Evolutionary conservation across 1,140 invertebrate species (phyloP).

Genomic region (Drosophila dunni): DNA sequence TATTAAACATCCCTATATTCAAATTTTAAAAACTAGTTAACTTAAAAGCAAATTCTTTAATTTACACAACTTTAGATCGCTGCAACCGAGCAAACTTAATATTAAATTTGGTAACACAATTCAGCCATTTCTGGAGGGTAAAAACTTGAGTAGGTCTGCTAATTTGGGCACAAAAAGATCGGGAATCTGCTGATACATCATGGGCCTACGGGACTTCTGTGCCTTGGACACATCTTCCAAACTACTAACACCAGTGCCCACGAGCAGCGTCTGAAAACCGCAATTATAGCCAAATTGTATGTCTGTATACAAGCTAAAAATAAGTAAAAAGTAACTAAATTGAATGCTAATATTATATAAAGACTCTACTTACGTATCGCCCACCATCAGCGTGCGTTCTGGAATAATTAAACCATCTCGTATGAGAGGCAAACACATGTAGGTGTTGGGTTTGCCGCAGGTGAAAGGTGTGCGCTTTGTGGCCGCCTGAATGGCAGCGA

Average conservation of each 20-base stretch:
- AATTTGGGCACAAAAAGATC: constrained; percentile 50
- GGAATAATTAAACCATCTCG: constrained; percentile 47
- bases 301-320: constrained; percentile 49
- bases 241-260: constrained; percentile 55
- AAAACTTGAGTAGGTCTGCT: constrained; percentile 50
- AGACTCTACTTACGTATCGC: constrained; percentile 52
- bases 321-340: neutral
- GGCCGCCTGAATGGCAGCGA: constrained; percentile 35
- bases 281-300: constrained; percentile 66
- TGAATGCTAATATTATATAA: too few species aligned
- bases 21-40: too few species aligned
- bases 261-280: constrained; percentile 61
- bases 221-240: constrained; percentile 28
- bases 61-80: neutral
- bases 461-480: constrained; percentile 44
- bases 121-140: constrained; percentile 47
- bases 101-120: constrained; percentile 12
- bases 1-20: too few species aligned
- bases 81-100: neutral
- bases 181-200: constrained; percentile 52
- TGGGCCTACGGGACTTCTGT: constrained; percentile 31
- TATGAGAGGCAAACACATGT: constrained; percentile 44
- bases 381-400: constrained; percentile 59
- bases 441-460: constrained; percentile 62
- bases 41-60: neutral